Evolutionary conservation across 2,888 invertebrate genomes (phyloP).

Genomic region (Drosophila mimetica): DNA sequence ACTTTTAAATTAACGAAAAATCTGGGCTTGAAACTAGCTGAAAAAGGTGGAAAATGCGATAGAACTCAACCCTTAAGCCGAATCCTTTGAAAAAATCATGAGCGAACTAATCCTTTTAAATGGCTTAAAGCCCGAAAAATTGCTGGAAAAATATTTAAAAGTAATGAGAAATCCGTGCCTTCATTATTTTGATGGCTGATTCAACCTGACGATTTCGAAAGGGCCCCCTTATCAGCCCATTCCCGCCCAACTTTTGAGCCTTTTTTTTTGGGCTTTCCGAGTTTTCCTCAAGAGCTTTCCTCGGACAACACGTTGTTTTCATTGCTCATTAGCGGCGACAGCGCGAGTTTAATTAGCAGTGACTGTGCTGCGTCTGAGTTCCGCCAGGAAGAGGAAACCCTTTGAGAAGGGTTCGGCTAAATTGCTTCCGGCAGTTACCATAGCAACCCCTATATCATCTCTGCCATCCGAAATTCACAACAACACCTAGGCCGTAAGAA

Average conservation of each 20-base stretch:
- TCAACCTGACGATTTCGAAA: slow-evolving; percentile 76
- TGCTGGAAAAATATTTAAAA: slow-evolving; percentile 66
- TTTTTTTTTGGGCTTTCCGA: neutral
- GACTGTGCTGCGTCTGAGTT: slow-evolving; percentile 61
- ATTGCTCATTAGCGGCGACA: slow-evolving; percentile 83
- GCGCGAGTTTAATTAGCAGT: slow-evolving; percentile 80
- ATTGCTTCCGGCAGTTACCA: slow-evolving; percentile 66
- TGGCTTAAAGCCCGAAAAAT: slow-evolving; percentile 60
- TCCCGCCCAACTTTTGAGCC: slow-evolving; percentile 27
- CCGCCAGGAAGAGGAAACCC: slow-evolving; percentile 34
- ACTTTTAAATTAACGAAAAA: slow-evolving; percentile 41
- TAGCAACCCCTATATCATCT: slow-evolving; percentile 45
- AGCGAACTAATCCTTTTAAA: slow-evolving; percentile 69
- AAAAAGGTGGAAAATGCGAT: slow-evolving; percentile 35
- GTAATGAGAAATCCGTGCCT: slow-evolving; percentile 72
- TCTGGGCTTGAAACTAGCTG: slow-evolving; percentile 41
- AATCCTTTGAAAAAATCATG: slow-evolving; percentile 56
- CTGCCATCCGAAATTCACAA: slow-evolving; percentile 21
- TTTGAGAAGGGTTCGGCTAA: slow-evolving; percentile 61
- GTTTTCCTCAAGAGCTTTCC: slow-evolving; percentile 27
- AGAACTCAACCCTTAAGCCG: slow-evolving; percentile 50
- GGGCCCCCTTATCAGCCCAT: slow-evolving; percentile 74
- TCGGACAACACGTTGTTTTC: slow-evolving; percentile 82
- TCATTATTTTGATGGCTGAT: slow-evolving; percentile 82
- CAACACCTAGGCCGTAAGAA: slow-evolving; percentile 64